Evolutionary conservation across 2,888 invertebrate genomes (phyloP), one percentile per base, ranked within the genome.

Genomic region (Drosophila mercatorum): DNA sequence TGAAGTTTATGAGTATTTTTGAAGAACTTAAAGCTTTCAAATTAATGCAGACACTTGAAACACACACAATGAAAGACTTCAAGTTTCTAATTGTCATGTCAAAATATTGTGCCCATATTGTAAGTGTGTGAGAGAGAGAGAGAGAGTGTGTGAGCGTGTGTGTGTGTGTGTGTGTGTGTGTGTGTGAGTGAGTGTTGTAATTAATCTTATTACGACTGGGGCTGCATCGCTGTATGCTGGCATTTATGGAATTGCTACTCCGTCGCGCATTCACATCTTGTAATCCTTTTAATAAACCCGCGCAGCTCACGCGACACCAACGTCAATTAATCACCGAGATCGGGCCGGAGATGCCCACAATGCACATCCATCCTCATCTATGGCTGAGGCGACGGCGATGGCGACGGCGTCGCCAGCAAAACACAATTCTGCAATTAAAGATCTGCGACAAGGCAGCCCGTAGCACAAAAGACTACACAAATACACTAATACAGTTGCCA

Each of bases 341-440:
- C 73, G 60, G 34, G 31, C 34, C 14, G 52, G 14, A 44, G 49
- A n/a, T 41, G 64, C 10, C 11, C 55, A 53, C 51, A 60, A 46
- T 43, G 55, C 75, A 46, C 59, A 69, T 65, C 46, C 51, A 66
- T 70, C 60, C 61, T 67, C 75, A 61, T 74, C 79, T 80, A 67
- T 75, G 72, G 44, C 53, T 52, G 49, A 49, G n/a, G 28, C 28
- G 47, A 8, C 28, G 46, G 6, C 60, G 68, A 7, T 7, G 49
- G n/a, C 28, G 47, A 2, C 12, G 26, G 26, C 46, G 46, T 1
- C 58, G 65, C 57, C 72, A 26, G 49, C 49, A 34, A n/a, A 73
- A 75, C 73, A 83, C 84, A 86, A 81, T 88, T 86, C 81, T 69
- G 89, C 86, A 88, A 87, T 86, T 86, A 86, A 88, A 86, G 89